Conservation (phyloP, 2,888 invertebrate genomes). For the Eilema depressum region DNA sequence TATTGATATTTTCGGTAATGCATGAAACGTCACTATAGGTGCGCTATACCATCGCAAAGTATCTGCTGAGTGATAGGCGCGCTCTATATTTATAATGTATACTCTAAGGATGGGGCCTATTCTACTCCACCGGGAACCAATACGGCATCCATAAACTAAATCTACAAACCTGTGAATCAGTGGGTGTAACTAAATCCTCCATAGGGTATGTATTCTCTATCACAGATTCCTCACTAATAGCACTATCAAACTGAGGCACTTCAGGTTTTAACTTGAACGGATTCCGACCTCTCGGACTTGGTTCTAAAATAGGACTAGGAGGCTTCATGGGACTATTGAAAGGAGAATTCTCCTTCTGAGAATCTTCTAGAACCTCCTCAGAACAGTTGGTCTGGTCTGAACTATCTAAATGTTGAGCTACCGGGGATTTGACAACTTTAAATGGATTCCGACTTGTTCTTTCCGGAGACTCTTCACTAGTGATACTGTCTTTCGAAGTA, state of each 20-base stretch:
- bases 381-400: conserved; percentile 48
- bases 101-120: too few relatives aligned
- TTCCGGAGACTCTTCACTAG: conserved; percentile 64
- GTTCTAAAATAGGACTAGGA: conserved; percentile 68
- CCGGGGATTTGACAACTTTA: conserved; percentile 43
- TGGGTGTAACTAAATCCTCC: conserved; percentile 70
- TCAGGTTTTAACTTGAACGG: conserved; percentile 52
- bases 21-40: too few relatives aligned
- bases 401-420: conserved; percentile 35
- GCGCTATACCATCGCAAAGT: too few relatives aligned
- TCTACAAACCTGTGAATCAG: conserved; percentile 73
- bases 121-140: too few relatives aligned
- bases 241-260: conserved; percentile 48
- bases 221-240: conserved; percentile 67
- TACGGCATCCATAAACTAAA: too few relatives aligned
- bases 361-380: conserved; percentile 56
- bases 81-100: too few relatives aligned
- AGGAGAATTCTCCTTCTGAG: conserved; percentile 74
- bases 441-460: conserved; percentile 57
- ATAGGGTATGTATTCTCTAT: conserved; percentile 78
- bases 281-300: conserved; percentile 61
- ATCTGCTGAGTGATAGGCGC: too few relatives aligned
- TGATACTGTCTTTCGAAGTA: conserved; percentile 51
- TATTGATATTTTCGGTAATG: too few relatives aligned
- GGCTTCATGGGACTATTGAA: conserved; percentile 60